phyloP scores from a whole-genome alignment of 2,888 invertebrate species.

The Rhingia campestris region DNA sequence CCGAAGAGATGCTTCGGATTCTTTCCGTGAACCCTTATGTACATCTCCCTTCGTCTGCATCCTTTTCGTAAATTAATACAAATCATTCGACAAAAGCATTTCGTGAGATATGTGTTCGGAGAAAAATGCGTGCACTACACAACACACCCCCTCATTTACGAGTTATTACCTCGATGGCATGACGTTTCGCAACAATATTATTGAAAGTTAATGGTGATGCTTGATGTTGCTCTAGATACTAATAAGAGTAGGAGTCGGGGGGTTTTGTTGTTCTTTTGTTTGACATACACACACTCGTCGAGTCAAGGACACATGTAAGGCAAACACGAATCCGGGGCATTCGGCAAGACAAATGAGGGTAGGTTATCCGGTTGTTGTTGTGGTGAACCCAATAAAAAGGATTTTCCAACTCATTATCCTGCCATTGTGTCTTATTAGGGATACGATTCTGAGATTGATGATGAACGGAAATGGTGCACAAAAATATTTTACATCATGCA shows the following conservation, averaged over 20 bases:
- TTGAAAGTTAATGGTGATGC: slow-evolving; percentile 68
- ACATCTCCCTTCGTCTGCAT: background rate
- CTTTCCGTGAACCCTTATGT: background rate
- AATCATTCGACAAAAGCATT: slow-evolving; percentile 61
- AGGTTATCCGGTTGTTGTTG: slow-evolving; percentile 62
- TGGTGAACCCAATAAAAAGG: slow-evolving; percentile 73
- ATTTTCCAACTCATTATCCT: slow-evolving; percentile 73
- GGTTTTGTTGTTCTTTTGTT: background rate
- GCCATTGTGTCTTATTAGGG: slow-evolving; percentile 73
- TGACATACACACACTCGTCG: slow-evolving; percentile 7
- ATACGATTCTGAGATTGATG: slow-evolving; percentile 72
- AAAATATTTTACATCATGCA: slow-evolving; percentile 56
- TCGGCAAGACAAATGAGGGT: slow-evolving; percentile 73
- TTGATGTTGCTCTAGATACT: background rate
- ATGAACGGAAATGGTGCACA: slow-evolving; percentile 72
- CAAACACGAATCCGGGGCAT: slow-evolving; percentile 20
- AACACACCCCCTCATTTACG: slow-evolving; percentile 57
- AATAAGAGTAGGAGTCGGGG: no score
- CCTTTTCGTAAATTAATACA: slow-evolving; percentile 60
- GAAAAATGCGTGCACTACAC: slow-evolving; percentile 38
- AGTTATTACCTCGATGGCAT: slow-evolving; percentile 70
- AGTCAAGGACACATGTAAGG: slow-evolving; percentile 30
- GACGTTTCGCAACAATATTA: slow-evolving; percentile 67
- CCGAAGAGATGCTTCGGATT: slow-evolving; percentile 5
- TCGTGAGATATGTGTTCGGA: slow-evolving; percentile 14